Base-by-base conservation (phyloP, 1,140 invertebrate species). In the Aphelenchoides fujianensis region DNA sequence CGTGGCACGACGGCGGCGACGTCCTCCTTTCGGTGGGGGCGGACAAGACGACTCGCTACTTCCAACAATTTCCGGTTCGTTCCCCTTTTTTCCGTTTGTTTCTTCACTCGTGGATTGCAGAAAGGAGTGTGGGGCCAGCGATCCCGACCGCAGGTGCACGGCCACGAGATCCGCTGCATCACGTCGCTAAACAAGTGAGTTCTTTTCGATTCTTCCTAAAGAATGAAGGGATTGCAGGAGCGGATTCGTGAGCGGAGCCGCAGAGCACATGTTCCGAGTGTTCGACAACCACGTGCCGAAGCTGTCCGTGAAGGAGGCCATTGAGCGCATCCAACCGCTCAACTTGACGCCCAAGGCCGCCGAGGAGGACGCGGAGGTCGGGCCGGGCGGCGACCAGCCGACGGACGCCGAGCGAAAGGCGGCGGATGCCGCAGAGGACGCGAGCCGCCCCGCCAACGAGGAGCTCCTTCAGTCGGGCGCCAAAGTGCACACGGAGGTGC, bases 251-350 rank as follows among this genome's bases (percentile, higher is more conserved):
- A 36, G 16, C 1, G 63, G 63, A 16, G 16, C 63, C 0, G 32
- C 63, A 0, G 63, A 66, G 31, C 63, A 66, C 7, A 66, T 66
- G 63, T 66, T 66, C 32, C 63, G 63, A 30, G 63, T 66, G 37
- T 66, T 66, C 3, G 63, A 30, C 0, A 1, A 16, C 1, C 12
- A 36, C 16, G 16, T 66, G 9, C 63, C 63, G n/a, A 16, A 34
- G n/a, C 12, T 66, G 1, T 23, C 27, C 2, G 32, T 35, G 30
- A 16, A 66, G 23, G 63, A 30, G 53, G 63, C 63, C 16, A 30
- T 66, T 23, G 63, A 66, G 53, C 31, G 63, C n/a, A 66, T 66
- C 30, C 63, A 66, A 66, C 63, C 63, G 12, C 34, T 66, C 12
- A 66, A 66, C 53, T 37, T 66, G 32, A 66, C 63, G 2, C 63